These are phyloP conservation scores for Microcebus murinus DNA, from an alignment of 2,113 vertebrate species.

Conservation along the genomic window DNA sequence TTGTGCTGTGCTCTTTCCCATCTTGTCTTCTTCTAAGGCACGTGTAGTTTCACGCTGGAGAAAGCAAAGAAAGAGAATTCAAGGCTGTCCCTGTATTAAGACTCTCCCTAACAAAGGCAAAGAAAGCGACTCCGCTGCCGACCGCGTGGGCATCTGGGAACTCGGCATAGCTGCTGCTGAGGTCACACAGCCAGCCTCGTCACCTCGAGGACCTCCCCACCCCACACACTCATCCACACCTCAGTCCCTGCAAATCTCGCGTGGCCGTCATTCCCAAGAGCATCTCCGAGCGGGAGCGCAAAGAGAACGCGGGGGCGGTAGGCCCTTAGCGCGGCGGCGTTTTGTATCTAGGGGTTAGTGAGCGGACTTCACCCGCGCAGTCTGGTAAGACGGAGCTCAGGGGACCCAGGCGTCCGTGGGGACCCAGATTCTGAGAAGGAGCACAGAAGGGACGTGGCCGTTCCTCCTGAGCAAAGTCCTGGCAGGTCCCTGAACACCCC, in stretches of 20 bases:
- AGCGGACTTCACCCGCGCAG: no score
- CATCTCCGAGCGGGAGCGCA: rapidly evolving
- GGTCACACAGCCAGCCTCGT: background rate
- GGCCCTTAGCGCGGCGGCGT: background rate
- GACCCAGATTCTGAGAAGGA: background rate
- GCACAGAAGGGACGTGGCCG: background rate
- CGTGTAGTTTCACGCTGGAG: rapidly evolving
- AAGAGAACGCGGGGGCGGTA: rapidly evolving
- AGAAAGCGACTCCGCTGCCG: rapidly evolving
- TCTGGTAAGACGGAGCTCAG: background rate
- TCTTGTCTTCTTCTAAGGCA: background rate
- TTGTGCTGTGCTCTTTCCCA: background rate
- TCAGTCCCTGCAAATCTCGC: background rate
- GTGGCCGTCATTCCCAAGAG: rapidly evolving
- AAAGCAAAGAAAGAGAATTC: background rate
- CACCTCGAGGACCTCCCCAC: background rate
- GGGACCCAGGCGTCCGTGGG: background rate
- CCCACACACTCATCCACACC: rapidly evolving
- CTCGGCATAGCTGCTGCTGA: rapidly evolving
- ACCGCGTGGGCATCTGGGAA: background rate
- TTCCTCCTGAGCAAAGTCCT: background rate
- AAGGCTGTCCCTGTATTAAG: no score
- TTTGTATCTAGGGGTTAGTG: rapidly evolving
- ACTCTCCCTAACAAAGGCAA: background rate
- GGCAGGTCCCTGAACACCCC: background rate